A percentile compares a stretch with the other conserved stretches of the same genome.
Conservation (phyloP, 1,140 invertebrate genomes). For the Drosophila santomea region DNA sequence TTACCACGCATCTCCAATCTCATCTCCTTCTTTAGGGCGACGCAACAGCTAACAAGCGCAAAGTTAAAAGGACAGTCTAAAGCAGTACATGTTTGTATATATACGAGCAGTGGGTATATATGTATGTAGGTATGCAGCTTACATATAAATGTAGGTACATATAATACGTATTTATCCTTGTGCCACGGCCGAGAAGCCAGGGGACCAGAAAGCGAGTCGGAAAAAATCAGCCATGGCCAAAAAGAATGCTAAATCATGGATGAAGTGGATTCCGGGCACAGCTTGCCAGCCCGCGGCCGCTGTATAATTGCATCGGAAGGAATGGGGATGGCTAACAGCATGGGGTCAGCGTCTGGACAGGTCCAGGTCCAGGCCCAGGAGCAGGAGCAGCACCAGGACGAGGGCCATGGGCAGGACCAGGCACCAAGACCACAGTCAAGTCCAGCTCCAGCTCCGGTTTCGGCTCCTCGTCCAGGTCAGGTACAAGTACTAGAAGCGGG, state of each 20-base stretch:
- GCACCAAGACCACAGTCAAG: conserved; percentile 5
- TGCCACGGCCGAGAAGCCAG: conserved; percentile 9
- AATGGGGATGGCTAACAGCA: conserved; percentile 41
- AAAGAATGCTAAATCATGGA: conserved; percentile 76
- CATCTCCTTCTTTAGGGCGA: neutral
- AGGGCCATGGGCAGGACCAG: neutral
- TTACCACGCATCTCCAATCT: neutral
- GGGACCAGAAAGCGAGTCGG: neutral
- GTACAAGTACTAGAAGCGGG: neutral
- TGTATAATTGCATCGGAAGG: conserved; percentile 77
- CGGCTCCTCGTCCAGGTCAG: conserved; percentile 6
- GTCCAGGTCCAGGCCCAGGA: neutral
- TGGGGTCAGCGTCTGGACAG: conserved; percentile 49
- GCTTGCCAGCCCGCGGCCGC: conserved; percentile 35
- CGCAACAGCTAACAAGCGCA: conserved; percentile 63
- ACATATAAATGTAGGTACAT: conserved; percentile 20
- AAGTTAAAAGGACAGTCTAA: conserved; percentile 71
- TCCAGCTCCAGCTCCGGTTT: conserved; percentile 10
- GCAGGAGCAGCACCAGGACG: neutral
- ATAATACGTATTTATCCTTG: conserved; percentile 30
- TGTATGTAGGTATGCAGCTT: conserved; percentile 4
- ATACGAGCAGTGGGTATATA: conserved; percentile 18
- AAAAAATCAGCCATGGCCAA: conserved; percentile 56
- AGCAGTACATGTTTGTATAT: conserved; percentile 45
- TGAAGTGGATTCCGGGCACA: conserved; percentile 53